A percentile compares a stretch with the other conserved stretches of the same genome.
These are phyloP conservation scores for Thaumatotibia leucotreta DNA, from an alignment of 1,140 invertebrate genomes.

Conservation along the genomic window DNA sequence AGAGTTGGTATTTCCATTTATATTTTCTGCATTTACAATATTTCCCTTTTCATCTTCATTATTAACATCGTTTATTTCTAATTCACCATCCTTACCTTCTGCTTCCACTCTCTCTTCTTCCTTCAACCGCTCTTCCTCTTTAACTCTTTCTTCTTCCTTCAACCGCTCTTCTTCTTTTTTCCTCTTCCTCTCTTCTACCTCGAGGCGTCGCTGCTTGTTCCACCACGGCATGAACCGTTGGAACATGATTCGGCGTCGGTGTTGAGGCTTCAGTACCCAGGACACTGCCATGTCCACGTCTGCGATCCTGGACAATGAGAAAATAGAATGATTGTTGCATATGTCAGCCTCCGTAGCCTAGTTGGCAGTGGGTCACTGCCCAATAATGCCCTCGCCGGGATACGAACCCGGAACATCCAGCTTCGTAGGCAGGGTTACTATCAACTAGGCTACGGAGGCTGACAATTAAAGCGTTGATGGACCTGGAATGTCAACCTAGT, in stretches of 20 bases:
- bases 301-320: slow-evolving; percentile 63
- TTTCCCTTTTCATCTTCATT: background rate
- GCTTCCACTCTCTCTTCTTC: too few species aligned
- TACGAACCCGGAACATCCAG: too few species aligned
- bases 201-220: slow-evolving; percentile 55
- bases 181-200: slow-evolving; percentile 53
- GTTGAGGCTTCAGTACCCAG: slow-evolving; percentile 71
- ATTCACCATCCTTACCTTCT: background rate
- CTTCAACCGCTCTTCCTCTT: background rate
- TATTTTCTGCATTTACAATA: background rate
- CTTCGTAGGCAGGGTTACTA: too few species aligned
- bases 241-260: slow-evolving; percentile 60
- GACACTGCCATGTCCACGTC: slow-evolving; percentile 68
- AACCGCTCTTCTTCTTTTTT: slow-evolving; percentile 30
- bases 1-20: background rate
- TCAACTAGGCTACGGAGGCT: too few species aligned
- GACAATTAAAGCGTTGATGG: too few species aligned
- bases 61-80: background rate
- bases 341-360: too few species aligned
- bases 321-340: too few species aligned
- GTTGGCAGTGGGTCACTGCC: too few species aligned
- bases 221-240: slow-evolving; percentile 73
- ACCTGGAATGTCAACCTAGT: too few species aligned
- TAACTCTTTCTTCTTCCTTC: slow-evolving; percentile 24
- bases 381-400: too few species aligned